Evolutionary conservation across 1,140 invertebrate species (phyloP), one percentile per base, ranked within the genome.

Genomic region (Neuroterus valhalla): DNA sequence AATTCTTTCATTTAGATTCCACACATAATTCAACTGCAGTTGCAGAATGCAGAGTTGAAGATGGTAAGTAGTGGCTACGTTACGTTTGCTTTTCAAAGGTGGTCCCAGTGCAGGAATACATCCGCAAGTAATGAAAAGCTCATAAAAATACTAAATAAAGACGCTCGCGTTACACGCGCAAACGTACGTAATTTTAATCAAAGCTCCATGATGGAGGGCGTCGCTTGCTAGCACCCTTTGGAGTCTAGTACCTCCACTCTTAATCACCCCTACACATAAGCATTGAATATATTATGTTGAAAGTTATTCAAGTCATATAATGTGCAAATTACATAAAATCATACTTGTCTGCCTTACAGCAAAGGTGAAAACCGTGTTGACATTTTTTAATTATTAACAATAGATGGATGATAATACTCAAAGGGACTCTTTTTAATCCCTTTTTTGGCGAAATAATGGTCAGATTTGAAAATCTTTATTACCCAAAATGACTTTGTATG

Each of bases 101-200:
- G 74, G 72, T 74, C 23, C 70, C 70, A 71, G 70, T 69, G 72
- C 46, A 46, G 72, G 44, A 77, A 79, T 72, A 76, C 72, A 78
- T 75, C 66, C 73, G 72, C 52, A 72, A 72, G 74, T 87, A 85
- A 88, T 88, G 85, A 89, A 89, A 88, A 86, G 86, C 88, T 88
- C 87, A 87, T 89, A 88, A 88, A 88, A 89, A 86, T 84, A 82
- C 78, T 84, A 86, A 85, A 85, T 76, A 86, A 78, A 82, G 72
- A 79, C 45, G 70, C 66, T 79, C 79, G 78, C 77, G 83, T 86
- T 82, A 85, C 81, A 81, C 80, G 77, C 79, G 81, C 79, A 84
- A 86, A 86, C 82, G 82, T 83, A 86, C 84, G 86, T 89, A 89
- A 89, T 89, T 89, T 89, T 89, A 89, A 89, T 89, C 89, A 89